Base-by-base conservation (phyloP, 2,888 invertebrate species). In the Drosophila barbarae region DNA sequence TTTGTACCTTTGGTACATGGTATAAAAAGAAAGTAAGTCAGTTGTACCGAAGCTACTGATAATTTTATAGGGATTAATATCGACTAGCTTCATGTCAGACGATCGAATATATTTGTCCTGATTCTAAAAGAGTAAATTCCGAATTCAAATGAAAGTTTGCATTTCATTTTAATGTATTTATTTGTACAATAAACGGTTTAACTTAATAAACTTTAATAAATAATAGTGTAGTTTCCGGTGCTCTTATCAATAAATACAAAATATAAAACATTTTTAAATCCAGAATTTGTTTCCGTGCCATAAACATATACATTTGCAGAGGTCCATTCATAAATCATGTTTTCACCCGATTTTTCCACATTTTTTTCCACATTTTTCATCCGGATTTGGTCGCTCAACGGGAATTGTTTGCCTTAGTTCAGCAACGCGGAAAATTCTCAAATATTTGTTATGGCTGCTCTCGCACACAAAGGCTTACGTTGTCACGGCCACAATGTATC, bases 261-360 rank as follows among this genome's bases (percentile, higher is more conserved):
- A 9, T 26, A 26, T 41, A 8, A 12, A 21, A 12, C 21, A 23
- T 42, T n/a, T 18, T 42, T 3, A 28, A 28, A 5, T 8, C 26
- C 6, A 3, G n/a, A 26, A 15, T 42, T 42, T 15, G 26, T 28
- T 28, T 15, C 42, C n/a, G 42, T 42, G 42, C 9, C 9, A 10
- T 13, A 26, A 26, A 26, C 9, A 42, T n/a, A 42, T 10, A 42
- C n/a, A 26, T 42, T 26, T 28, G 10, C 30, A 18, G 38, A 18
- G 9, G 46, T 32, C 59, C 69, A 74, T 77, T 83, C 85, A 79
- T 79, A 79, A 83, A 79, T 79, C 85, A 80, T 74, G 69, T 76
- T 55, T 53, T 56, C 69, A 71, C 72, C 51, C 81, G 59, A 49
- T 59, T 67, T 55, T 50, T 38, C 28, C 38, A 10, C 39, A 64